Conservation (phyloP, 2,797 vertebrate species). For the Clarias laeviceps region DNA sequence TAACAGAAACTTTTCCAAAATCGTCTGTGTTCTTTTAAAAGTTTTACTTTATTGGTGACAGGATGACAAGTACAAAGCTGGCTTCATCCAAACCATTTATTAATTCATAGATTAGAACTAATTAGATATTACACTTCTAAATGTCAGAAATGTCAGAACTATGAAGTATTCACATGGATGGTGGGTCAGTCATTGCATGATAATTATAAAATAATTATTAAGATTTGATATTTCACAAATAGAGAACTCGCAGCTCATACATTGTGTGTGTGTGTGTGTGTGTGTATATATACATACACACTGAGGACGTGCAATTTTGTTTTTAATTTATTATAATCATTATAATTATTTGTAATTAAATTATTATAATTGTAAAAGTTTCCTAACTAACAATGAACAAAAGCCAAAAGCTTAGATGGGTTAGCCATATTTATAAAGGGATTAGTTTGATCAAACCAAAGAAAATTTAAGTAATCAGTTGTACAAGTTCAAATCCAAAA, state of each 20-base stretch:
- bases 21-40: background rate
- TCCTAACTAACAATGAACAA: background rate
- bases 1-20: background rate
- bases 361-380: background rate
- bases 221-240: background rate
- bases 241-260: background rate
- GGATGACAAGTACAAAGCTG: background rate
- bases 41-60: background rate
- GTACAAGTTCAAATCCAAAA: constrained; percentile 15
- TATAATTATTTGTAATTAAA: too few species aligned
- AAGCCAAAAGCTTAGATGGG: background rate
- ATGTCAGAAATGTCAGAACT: background rate
- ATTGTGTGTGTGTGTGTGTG: too few species aligned
- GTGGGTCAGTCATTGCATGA: background rate
- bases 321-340: too few species aligned
- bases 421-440: constrained; percentile 15
- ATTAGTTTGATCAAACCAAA: constrained; percentile 28
- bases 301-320: too few species aligned
- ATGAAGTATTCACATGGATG: background rate
- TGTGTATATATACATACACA: too few species aligned
- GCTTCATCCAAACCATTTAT: background rate
- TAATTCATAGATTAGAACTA: background rate
- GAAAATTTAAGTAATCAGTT: constrained; percentile 25
- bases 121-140: background rate
- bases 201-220: background rate